A percentile compares a stretch with the other conserved stretches of the same genome.
These are phyloP conservation scores for Acanthiza pusilla DNA, from an alignment of 2,797 vertebrate genomes.

Conservation along the genomic window DNA sequence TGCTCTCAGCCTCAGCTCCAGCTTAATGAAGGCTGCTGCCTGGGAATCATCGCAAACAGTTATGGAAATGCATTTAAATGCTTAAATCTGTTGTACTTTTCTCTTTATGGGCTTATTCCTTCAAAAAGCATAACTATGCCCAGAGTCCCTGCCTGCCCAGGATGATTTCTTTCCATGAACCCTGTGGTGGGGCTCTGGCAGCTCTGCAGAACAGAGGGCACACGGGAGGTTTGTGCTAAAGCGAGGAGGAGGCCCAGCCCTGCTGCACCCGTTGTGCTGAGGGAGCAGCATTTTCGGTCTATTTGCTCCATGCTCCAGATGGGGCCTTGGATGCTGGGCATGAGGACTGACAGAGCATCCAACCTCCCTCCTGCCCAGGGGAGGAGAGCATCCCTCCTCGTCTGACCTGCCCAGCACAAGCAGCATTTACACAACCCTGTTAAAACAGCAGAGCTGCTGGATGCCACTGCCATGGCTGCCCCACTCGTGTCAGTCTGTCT, in stretches of 20 bases:
- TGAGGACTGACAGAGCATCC: not conserved
- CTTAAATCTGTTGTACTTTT: not conserved
- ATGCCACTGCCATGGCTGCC: not conserved
- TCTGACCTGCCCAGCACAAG: not conserved
- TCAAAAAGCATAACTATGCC: not conserved
- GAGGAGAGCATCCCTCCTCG: not conserved
- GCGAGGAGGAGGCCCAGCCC: not conserved
- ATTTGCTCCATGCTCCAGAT: not conserved
- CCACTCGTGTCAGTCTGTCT: accelerated
- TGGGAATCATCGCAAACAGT: not conserved
- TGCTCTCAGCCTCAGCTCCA: conserved; percentile 7
- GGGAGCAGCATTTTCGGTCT: not conserved
- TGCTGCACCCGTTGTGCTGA: not conserved
- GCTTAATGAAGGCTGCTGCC: conserved; percentile 11
- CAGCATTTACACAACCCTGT: not conserved
- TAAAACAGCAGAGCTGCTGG: not conserved
- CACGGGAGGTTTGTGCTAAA: accelerated
- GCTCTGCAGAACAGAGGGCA: not conserved
- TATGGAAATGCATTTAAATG: conserved; percentile 1
- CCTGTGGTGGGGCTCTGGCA: not conserved
- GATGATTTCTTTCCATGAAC: not conserved
- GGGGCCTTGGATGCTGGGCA: not conserved
- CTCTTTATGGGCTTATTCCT: not conserved
- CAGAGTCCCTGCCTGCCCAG: not conserved
- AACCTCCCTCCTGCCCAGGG: not conserved